These are phyloP conservation scores for Hypomecis atomaria DNA, from an alignment of 2,888 invertebrate genomes.

Conservation along the genomic window DNA sequence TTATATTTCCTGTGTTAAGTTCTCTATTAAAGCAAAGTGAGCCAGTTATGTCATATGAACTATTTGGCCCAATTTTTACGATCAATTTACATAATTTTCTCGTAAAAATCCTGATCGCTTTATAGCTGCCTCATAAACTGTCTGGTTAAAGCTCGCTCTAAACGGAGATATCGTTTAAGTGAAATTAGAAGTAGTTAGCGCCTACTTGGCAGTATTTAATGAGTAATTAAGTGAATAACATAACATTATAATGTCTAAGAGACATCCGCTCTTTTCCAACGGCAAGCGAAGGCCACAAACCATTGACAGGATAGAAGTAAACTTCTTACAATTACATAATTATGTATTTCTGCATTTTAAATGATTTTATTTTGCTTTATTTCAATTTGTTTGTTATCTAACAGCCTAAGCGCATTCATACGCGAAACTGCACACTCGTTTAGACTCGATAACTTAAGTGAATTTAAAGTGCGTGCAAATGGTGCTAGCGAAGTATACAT, in stretches of 20 bases:
- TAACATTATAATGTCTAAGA: constrained; percentile 61
- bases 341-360: too few species aligned
- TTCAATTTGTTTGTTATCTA: too few species aligned
- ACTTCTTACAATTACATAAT: too few species aligned
- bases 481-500: too few species aligned
- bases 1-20: not conserved
- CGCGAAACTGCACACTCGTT: too few species aligned
- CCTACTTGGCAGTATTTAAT: constrained; percentile 59
- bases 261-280: constrained; percentile 57
- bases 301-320: too few species aligned
- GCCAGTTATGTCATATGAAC: constrained; percentile 14
- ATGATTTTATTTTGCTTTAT: too few species aligned
- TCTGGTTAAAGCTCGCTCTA: constrained; percentile 15
- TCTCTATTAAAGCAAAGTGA: not conserved
- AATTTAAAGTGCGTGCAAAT: too few species aligned
- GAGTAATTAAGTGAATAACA: constrained; percentile 57
- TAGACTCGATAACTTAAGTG: too few species aligned
- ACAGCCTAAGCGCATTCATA: too few species aligned
- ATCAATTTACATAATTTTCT: constrained; percentile 13
- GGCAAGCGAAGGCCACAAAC: constrained; percentile 6
- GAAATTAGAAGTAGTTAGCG: constrained; percentile 62
- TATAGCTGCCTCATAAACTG: constrained; percentile 10
- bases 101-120: constrained; percentile 14
- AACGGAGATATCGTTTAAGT: constrained; percentile 39
- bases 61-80: constrained; percentile 12